Percentiles rank a stretch among this genome's conserved stretches.
Evolutionary conservation across 2,113 vertebrate genomes (phyloP).

Genomic region (Menidia beryllina): DNA sequence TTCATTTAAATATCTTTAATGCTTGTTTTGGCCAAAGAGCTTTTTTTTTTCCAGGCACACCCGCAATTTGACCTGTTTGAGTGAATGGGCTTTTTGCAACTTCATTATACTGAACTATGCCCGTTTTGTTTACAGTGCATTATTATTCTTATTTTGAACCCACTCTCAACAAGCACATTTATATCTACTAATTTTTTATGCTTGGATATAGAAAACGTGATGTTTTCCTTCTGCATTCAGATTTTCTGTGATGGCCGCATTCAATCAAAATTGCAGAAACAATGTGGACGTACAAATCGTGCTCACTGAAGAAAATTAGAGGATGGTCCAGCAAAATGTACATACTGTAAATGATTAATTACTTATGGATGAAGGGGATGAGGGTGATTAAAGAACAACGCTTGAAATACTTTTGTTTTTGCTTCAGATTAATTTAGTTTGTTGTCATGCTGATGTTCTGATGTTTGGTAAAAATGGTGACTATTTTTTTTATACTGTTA

Average conservation of each 20-base stretch:
- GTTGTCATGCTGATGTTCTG: slow-evolving; percentile 80
- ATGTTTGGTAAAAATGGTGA: slow-evolving; percentile 80
- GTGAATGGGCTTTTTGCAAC: slow-evolving; percentile 70
- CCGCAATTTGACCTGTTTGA: slow-evolving; percentile 44
- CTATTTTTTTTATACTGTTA: slow-evolving; percentile 83
- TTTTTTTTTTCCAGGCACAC: slow-evolving; percentile 55
- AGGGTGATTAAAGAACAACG: slow-evolving; percentile 66
- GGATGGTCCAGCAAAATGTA: slow-evolving; percentile 74
- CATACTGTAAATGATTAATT: slow-evolving; percentile 80
- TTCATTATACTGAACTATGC: slow-evolving; percentile 65
- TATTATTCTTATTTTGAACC: slow-evolving; percentile 6
- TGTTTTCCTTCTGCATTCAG: slow-evolving; percentile 45
- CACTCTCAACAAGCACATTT: slow-evolving; percentile 17
- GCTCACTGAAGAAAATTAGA: slow-evolving; percentile 47
- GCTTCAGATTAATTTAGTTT: slow-evolving; percentile 66
- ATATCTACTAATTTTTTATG: slow-evolving; percentile 31
- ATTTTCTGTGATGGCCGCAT: slow-evolving; percentile 19
- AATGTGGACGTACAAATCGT: slow-evolving; percentile 3
- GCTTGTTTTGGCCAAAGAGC: slow-evolving; percentile 74
- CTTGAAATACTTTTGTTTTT: slow-evolving; percentile 72
- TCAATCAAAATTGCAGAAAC: slow-evolving; percentile 38
- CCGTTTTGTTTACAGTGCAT: slow-evolving; percentile 73
- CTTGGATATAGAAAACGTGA: slow-evolving; percentile 46
- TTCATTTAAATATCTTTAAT: slow-evolving; percentile 40
- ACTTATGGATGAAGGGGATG: slow-evolving; percentile 46